Evolutionary conservation across 2,888 invertebrate genomes (phyloP), one percentile per base, ranked within the genome.

Genomic region (Palloptera scutellata): DNA sequence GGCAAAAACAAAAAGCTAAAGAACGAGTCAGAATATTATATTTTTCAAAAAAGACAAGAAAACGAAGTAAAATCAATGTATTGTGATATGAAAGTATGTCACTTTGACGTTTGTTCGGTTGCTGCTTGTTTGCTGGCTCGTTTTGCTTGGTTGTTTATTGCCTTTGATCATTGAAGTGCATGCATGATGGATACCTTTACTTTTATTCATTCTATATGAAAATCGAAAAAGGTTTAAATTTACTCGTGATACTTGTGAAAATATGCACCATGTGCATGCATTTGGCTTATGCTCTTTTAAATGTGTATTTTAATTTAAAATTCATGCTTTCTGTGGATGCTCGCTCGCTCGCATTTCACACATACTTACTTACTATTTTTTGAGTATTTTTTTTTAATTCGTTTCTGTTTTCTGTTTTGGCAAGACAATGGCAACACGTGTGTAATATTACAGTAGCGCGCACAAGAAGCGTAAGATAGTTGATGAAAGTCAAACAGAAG

Each of bases 91-190:
- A 54, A 17, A 61, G 52, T 52, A 5, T 30, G 30, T 45, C 51
- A 61, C 43, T 45, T 17, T 15, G 45, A 51, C 59, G 8, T 45
- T 40, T 13, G n/a, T 30, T 17, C 1, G 19, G 5, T 43, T 15
- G 41, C 30, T 15, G 41, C 30, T 30, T 30, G 30, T 6, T 30
- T 30, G 30, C 30, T 30, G 2, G 8, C 48, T 48, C 8, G 15
- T 2, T n/a, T 48, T 48, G 48, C 15, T 15, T n/a, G 48, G 30
- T 30, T 30, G 30, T 30, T 30, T 30, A 30, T 30, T 15, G 15
- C 48, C 57, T 64, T 64, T 57, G 57, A 58, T 64, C 64, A 48
- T 11, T 64, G 64, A 51, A 58, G 19, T 20, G 55, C 57, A 15
- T 48, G n/a, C n/a, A n/a, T n/a, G n/a, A n/a, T n/a, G n/a, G 40